phyloP scores from a whole-genome alignment of 2,113 vertebrate genomes.

The Halcyon malimbica region DNA sequence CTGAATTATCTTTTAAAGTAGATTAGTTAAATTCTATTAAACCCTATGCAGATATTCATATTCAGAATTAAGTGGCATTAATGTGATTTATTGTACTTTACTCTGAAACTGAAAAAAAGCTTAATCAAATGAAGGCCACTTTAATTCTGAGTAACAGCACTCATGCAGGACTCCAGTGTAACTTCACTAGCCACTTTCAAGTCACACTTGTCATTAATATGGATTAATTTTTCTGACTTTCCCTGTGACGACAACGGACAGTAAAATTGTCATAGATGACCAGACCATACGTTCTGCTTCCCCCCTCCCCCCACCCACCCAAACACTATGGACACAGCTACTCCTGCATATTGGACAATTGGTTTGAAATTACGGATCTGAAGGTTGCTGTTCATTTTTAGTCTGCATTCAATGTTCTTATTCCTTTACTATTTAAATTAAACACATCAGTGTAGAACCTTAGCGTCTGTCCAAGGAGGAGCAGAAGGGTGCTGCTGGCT shows the following conservation, averaged over 20 bases:
- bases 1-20: constrained; percentile 43
- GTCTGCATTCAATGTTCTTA: background rate
- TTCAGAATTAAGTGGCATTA: constrained; percentile 42
- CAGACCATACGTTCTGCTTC: background rate
- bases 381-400: background rate
- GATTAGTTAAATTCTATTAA: constrained; percentile 50
- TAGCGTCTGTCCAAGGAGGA: background rate
- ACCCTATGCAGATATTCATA: constrained; percentile 10
- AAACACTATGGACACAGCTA: background rate
- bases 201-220: background rate
- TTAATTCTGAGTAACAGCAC: background rate
- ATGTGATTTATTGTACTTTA: constrained; percentile 16
- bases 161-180: background rate
- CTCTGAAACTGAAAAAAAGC: constrained; percentile 11
- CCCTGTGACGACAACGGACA: background rate
- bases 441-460: background rate
- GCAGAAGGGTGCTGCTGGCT: background rate
- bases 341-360: background rate
- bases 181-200: background rate
- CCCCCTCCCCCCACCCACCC: no score
- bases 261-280: background rate
- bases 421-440: background rate
- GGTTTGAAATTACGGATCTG: background rate
- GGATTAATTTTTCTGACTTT: constrained; percentile 3
- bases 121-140: constrained; percentile 34